Conservation (phyloP, 2,797 vertebrate genomes). For the Neopelma chrysocephalum region DNA sequence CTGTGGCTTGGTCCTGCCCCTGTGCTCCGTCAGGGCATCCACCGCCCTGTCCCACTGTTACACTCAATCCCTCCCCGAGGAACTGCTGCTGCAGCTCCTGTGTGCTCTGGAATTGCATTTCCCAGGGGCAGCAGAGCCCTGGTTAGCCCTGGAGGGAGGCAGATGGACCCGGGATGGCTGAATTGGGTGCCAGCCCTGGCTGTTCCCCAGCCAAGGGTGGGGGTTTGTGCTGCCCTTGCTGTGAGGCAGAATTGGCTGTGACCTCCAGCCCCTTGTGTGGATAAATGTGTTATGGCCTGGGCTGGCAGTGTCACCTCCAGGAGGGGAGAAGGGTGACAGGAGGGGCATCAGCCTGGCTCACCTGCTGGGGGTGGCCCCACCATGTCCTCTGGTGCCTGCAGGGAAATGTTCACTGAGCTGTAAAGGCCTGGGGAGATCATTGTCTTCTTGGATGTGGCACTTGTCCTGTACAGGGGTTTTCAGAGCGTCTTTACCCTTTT, state of each 20-base stretch:
- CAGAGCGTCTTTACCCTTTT: neutral
- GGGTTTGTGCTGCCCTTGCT: neutral
- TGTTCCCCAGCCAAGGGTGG: rapidly evolving
- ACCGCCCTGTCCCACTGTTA: neutral
- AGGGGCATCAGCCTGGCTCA: too few species aligned
- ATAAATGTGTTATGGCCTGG: rapidly evolving
- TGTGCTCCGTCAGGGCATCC: neutral
- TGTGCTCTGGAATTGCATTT: neutral
- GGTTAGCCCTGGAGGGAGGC: neutral
- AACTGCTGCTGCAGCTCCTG: neutral
- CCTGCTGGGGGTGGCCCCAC: rapidly evolving
- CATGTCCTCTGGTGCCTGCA: neutral
- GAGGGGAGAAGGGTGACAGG: neutral
- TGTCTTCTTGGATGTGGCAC: neutral
- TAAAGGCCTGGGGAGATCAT: neutral
- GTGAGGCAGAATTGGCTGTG: neutral
- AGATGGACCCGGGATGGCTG: neutral
- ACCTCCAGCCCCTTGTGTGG: neutral
- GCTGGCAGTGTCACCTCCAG: neutral
- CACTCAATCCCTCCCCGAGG: rapidly evolving
- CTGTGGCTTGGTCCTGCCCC: neutral
- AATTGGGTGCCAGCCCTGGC: neutral
- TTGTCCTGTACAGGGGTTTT: neutral
- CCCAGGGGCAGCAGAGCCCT: neutral
- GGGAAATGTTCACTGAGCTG: neutral